Conservation (phyloP, 2,888 invertebrate species). For the Drosophila tripunctata region DNA sequence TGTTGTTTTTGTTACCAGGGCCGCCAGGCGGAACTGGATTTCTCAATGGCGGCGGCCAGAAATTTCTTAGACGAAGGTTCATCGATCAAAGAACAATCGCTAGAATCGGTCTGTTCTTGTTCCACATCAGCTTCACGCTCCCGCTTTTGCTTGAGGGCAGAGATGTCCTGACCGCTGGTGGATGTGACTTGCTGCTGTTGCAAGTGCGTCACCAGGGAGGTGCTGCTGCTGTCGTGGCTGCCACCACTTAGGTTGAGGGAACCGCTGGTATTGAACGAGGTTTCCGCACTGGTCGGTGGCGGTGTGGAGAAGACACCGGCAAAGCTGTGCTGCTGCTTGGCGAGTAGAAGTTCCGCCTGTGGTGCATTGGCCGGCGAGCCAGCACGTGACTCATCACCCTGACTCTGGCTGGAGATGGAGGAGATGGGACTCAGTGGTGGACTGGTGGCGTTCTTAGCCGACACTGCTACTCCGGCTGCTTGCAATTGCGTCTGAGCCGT, state of each 20-base stretch:
- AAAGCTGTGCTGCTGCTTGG: conserved; percentile 71
- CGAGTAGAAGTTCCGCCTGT: conserved; percentile 55
- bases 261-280: conserved; percentile 83
- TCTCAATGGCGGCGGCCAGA: conserved; percentile 67
- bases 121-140: conserved; percentile 38
- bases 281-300: conserved; percentile 87
- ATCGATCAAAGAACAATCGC: conserved; percentile 72
- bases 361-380: conserved; percentile 46
- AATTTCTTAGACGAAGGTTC: conserved; percentile 75
- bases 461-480: neutral
- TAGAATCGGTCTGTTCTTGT: conserved; percentile 66
- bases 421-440: conserved; percentile 90
- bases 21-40: conserved; percentile 86
- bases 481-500: conserved; percentile 36
- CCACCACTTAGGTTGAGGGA: conserved; percentile 68
- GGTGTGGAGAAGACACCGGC: conserved; percentile 85
- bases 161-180: conserved; percentile 67
- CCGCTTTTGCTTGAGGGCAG: conserved; percentile 42
- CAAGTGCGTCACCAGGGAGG: conserved; percentile 67
- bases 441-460: conserved; percentile 42
- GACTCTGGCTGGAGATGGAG: conserved; percentile 89
- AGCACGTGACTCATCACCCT: conserved; percentile 86
- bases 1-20: conserved; percentile 83
- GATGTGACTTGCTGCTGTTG: conserved; percentile 82
- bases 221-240: conserved; percentile 84